Evolutionary conservation across 2,113 vertebrate species (phyloP).

Genomic region (Mustela lutreola): DNA sequence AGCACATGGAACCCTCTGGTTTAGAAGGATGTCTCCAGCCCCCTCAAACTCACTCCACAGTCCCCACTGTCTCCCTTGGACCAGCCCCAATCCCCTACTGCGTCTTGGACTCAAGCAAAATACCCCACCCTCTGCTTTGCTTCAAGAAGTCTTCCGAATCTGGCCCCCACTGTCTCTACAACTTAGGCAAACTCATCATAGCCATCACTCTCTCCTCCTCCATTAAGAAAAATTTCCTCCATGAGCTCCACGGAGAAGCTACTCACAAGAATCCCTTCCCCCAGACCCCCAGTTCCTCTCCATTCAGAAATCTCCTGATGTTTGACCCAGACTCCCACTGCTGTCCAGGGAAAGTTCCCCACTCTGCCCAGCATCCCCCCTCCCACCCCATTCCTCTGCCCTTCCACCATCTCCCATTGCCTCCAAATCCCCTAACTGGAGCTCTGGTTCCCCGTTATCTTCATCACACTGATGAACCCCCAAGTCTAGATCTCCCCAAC

Average conservation of each 20-base stretch:
- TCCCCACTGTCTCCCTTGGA: background rate
- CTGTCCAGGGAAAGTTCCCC: too few relatives aligned
- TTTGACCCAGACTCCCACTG: background rate
- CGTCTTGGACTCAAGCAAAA: background rate
- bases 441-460: background rate
- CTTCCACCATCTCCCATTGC: too few relatives aligned
- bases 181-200: slow-evolving; percentile 33
- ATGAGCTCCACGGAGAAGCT: background rate
- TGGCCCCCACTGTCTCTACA: background rate
- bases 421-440: background rate
- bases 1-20: background rate
- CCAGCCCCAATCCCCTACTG: background rate
- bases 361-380: background rate
- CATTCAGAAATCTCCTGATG: background rate
- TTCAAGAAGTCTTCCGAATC: background rate
- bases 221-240: slow-evolving; percentile 33
- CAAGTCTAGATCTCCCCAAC: background rate
- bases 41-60: background rate
- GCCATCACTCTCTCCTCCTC: background rate
- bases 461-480: background rate
- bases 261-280: background rate
- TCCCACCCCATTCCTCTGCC: too few relatives aligned
- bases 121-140: background rate
- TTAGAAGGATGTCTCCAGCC: background rate
- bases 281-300: slow-evolving; percentile 38